phyloP scores from a whole-genome alignment of 2,113 vertebrate species.

The Ptilorrhoa leucosticta region DNA sequence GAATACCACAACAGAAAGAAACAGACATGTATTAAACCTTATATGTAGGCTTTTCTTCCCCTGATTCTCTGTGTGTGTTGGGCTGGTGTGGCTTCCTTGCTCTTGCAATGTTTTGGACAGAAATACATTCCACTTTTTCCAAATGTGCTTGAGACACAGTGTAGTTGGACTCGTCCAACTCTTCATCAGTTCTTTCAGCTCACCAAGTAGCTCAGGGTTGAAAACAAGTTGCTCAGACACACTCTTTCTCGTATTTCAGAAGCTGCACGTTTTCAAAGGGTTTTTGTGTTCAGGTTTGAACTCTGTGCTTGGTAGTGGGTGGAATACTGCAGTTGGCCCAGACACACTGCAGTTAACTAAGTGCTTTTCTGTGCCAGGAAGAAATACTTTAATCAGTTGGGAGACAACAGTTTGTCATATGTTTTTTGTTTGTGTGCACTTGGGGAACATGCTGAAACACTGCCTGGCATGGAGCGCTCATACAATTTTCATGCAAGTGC shows the following conservation, averaged over 20 bases:
- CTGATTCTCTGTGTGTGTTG: not conserved
- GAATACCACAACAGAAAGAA: not conserved
- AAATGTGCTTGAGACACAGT: not conserved
- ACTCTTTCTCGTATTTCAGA: not conserved
- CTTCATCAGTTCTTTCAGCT: not conserved
- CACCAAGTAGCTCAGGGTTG: not conserved
- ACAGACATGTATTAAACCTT: not conserved
- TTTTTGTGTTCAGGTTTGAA: constrained; percentile 46
- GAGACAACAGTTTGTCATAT: constrained; percentile 59
- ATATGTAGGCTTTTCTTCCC: not conserved
- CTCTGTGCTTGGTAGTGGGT: constrained; percentile 58
- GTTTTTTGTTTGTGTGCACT: constrained; percentile 63
- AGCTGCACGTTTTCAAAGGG: not conserved
- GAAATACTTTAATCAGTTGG: constrained; percentile 63
- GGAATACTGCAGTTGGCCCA: constrained; percentile 53
- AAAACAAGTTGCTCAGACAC: not conserved
- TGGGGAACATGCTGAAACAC: constrained; percentile 46
- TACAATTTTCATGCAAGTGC: constrained; percentile 45
- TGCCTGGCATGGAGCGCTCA: constrained; percentile 46
- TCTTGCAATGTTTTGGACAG: not conserved
- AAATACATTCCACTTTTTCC: not conserved
- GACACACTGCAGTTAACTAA: constrained; percentile 42
- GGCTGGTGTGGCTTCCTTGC: not conserved
- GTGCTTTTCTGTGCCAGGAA: constrained; percentile 54
- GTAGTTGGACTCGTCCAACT: not conserved